Conservation (phyloP, 92 coral and sea anemone species). For the Paragorgia papillata region DNA sequence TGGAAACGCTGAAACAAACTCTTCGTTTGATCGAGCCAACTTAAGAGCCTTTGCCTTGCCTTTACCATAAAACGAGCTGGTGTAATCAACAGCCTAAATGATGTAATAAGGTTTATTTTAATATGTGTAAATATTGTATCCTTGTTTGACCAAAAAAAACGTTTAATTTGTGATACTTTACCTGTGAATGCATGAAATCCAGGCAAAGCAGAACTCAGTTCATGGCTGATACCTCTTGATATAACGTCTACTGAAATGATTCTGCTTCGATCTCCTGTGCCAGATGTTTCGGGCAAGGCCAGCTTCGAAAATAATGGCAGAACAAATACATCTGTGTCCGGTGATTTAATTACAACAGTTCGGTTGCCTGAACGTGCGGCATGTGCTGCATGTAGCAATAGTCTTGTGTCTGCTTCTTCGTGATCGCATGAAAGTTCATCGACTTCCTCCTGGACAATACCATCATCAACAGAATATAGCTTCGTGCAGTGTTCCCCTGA, state of each 20-base stretch:
- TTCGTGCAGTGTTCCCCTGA: slow-evolving; percentile 19
- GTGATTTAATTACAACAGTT: slow-evolving; percentile 25
- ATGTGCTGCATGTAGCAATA: slow-evolving; percentile 37
- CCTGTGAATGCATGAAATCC: slow-evolving; percentile 45
- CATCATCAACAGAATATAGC: not conserved
- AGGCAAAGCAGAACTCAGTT: slow-evolving; percentile 38
- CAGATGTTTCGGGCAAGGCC: slow-evolving; percentile 29
- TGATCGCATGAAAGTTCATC: slow-evolving; percentile 26
- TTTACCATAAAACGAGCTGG: slow-evolving; percentile 48
- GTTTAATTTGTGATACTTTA: slow-evolving; percentile 11
- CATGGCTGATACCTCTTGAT: not conserved
- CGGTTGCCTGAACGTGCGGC: slow-evolving; percentile 24
- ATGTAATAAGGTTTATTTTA: slow-evolving; percentile 14
- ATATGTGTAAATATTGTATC: slow-evolving; percentile 15
- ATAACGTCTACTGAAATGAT: slow-evolving; percentile 12
- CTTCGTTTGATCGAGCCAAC: slow-evolving; percentile 45
- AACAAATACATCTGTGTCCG: slow-evolving; percentile 39
- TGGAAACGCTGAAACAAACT: slow-evolving; percentile 13
- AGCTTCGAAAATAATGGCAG: slow-evolving; percentile 28
- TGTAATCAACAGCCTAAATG: slow-evolving; percentile 46
- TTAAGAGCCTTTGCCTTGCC: slow-evolving; percentile 47
- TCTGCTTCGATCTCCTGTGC: slow-evolving; percentile 35
- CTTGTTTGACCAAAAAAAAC: not conserved
- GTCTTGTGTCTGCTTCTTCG: slow-evolving; percentile 39
- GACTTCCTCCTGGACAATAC: slow-evolving; percentile 11